Evolutionary conservation across 2,888 invertebrate genomes (phyloP).

Genomic region (Microchrysa polita): DNA sequence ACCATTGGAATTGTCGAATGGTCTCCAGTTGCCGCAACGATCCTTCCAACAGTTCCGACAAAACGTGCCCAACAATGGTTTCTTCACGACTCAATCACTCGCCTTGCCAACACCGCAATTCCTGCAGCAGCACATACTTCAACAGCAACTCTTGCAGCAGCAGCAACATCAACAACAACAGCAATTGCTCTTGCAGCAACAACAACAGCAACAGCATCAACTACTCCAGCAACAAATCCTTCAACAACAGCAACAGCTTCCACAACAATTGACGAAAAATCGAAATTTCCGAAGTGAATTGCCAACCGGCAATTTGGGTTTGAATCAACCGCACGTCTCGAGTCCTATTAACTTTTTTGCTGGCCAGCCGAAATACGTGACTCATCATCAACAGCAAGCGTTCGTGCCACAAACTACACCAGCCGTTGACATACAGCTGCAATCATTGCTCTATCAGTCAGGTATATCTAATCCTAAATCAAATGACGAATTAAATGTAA

Average conservation of each 20-base stretch:
- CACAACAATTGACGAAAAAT: conserved; percentile 51
- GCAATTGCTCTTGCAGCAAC: conserved; percentile 9
- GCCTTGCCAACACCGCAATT: conserved; percentile 56
- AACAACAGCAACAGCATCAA: conserved; percentile 39
- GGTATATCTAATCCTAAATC: conserved; percentile 69
- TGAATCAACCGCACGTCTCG: conserved; percentile 64
- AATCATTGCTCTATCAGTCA: conserved; percentile 72
- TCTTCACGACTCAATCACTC: conserved; percentile 35
- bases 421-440: conserved; percentile 67
- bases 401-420: conserved; percentile 57
- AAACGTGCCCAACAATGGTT: not conserved
- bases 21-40: conserved; percentile 57
- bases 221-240: conserved; percentile 31
- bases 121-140: conserved; percentile 45
- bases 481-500: conserved; percentile 80
- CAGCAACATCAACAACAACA: conserved; percentile 47
- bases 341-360: conserved; percentile 4
- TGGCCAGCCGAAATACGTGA: too few relatives aligned
- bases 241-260: conserved; percentile 22
- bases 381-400: conserved; percentile 12
- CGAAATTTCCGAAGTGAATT: conserved; percentile 69
- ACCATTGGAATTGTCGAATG: conserved; percentile 56
- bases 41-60: conserved; percentile 57
- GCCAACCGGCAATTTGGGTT: conserved; percentile 72
- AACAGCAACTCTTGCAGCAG: conserved; percentile 25